Evolutionary conservation across 2,888 invertebrate species (phyloP), one percentile per base, ranked within the genome.

Genomic region (Eupithecia tripunctaria): DNA sequence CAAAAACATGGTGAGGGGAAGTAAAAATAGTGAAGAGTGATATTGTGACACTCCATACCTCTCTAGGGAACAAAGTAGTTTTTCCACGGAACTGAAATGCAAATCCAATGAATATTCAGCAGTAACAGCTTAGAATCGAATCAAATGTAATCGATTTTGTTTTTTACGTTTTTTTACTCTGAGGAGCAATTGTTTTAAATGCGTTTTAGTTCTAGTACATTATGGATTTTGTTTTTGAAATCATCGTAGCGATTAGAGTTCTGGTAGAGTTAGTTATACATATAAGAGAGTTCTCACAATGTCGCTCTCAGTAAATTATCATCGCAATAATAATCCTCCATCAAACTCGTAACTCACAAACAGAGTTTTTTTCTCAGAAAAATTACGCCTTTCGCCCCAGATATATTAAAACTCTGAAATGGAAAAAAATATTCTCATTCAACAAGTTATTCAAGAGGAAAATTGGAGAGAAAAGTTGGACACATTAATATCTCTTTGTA

Each of bases 381-480:
- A 73, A 77, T 72, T 68, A 71, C 67, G 67, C 62, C 70, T 72
- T 71, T 68, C 47, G 25, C 38, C 63, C 36, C n/a, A 65, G 47
- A 74, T 75, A 77, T 75, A 75, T 76, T 68, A 72, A 78, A 79
- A 77, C 65, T 68, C 67, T 38, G 47, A 74, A 77, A 72, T 65
- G 68, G 60, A 74, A 74, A 76, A 71, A 73, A 76, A 77, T 73
- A 76, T 76, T 72, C 70, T 72, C 67, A 79, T 78, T 78, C 78
- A 77, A 81, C 79, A 81, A 79, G 79, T 78, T 76, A 76, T 77
- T 76, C 74, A 66, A 73, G 71, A 76, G 75, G 75, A 73, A 78
- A 78, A 78, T 73, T 78, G 74, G 72, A 78, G 72, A 72, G 70
- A 62, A 77, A 77, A 76, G 76, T 78, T 77, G 66, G 74, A 65